Conservation (phyloP, 2,113 vertebrate species). For the Gallinago jamesoni region DNA sequence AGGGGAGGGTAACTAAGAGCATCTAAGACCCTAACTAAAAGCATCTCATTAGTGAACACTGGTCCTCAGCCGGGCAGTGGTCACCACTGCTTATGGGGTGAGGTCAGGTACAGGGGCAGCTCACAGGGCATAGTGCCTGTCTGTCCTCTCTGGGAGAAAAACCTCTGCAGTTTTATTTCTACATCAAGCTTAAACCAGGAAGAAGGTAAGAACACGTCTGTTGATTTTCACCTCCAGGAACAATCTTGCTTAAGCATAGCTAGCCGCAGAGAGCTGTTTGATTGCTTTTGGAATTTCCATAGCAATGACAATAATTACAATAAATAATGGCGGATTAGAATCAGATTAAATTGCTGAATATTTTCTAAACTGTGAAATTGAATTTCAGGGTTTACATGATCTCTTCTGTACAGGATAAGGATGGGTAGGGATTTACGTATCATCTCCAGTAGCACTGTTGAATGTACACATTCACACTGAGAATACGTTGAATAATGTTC, state of each 20-base stretch:
- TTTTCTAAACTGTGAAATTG: neutral
- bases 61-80: neutral
- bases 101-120: neutral
- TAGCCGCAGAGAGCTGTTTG: neutral
- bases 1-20: neutral
- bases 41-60: neutral
- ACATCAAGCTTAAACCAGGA: neutral
- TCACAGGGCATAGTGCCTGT: rapidly evolving
- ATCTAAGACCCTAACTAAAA: neutral
- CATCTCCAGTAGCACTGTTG: neutral
- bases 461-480: neutral
- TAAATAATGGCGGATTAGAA: neutral
- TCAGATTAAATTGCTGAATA: neutral
- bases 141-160: neutral
- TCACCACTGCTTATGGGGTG: neutral
- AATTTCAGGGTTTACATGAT: neutral
- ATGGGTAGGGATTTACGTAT: neutral
- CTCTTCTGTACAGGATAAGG: neutral
- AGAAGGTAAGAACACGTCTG: neutral
- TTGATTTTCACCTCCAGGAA: neutral
- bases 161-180: neutral
- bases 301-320: neutral
- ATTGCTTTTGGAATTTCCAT: neutral
- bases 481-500: neutral
- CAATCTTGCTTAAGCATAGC: neutral